Percentiles rank a stretch among this genome's conserved stretches.
Conservation (phyloP, 2,113 vertebrate genomes). For the Talpa occidentalis region DNA sequence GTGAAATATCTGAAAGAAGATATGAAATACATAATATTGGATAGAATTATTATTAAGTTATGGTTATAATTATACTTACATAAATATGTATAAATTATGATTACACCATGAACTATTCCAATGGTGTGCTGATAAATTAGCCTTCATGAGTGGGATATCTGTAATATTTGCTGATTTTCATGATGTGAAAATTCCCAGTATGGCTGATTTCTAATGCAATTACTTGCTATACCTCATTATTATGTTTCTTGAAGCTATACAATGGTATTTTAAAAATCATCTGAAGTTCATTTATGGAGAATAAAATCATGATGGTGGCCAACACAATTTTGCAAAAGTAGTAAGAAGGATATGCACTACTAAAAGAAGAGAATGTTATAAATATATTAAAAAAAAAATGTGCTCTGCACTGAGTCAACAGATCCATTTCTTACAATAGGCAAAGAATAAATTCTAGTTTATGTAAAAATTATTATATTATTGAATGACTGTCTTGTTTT, state of each 20-base stretch:
- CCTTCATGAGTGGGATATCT: neutral
- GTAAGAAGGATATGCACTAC: neutral
- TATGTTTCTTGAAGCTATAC: neutral
- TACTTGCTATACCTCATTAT: neutral
- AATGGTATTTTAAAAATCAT: neutral
- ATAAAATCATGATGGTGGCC: neutral
- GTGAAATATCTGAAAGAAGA: neutral
- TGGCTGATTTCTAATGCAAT: conserved; percentile 10
- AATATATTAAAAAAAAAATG: neutral
- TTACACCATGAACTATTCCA: neutral
- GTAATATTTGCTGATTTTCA: neutral
- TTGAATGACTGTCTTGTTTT: neutral
- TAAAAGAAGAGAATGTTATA: neutral
- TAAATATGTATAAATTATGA: no score
- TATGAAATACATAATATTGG: neutral
- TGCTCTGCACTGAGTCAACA: neutral
- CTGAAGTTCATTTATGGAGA: conserved; percentile 1
- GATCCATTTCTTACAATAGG: neutral
- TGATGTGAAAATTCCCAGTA: neutral
- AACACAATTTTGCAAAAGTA: conserved; percentile 14
- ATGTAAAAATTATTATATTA: neutral
- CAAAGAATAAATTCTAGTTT: neutral
- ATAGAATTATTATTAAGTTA: neutral
- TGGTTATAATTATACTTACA: no score
- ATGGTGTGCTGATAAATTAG: neutral